Evolutionary conservation across 2,888 invertebrate genomes (phyloP).

Genomic region (Cataglyphis rosenhaueri): DNA sequence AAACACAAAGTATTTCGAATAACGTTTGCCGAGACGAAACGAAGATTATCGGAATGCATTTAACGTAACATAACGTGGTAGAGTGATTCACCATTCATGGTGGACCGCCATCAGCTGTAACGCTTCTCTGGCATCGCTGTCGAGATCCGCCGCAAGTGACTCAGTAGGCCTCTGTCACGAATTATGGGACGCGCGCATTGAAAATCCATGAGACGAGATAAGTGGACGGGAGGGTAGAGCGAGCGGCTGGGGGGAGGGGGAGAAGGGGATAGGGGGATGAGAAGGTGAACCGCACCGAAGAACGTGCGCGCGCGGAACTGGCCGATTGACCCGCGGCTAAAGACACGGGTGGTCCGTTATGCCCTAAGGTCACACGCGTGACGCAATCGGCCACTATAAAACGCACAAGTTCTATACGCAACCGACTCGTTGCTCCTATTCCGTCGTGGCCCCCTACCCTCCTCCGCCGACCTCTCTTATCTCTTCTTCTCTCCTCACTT

Average conservation of each 20-base stretch:
- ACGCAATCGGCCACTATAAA: slow-evolving; percentile 75
- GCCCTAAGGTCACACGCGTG: slow-evolving; percentile 82
- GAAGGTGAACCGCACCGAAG: slow-evolving; percentile 59
- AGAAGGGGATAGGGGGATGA: slow-evolving; percentile 47
- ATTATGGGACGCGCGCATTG: slow-evolving; percentile 73
- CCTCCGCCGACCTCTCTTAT: slow-evolving; percentile 32
- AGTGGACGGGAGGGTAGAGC: slow-evolving; percentile 43
- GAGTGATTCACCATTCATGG: neutral
- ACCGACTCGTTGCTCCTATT: slow-evolving; percentile 77
- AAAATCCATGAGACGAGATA: slow-evolving; percentile 62
- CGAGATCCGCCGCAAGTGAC: slow-evolving; percentile 66
- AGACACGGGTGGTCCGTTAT: slow-evolving; percentile 82
- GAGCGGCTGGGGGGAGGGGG: neutral
- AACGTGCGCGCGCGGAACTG: slow-evolving; percentile 67
- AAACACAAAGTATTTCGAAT: neutral
- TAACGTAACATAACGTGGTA: neutral
- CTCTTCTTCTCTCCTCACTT: slow-evolving; percentile 59
- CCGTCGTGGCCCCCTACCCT: slow-evolving; percentile 65
- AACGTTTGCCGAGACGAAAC: neutral
- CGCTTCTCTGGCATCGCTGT: slow-evolving; percentile 33
- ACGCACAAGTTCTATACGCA: slow-evolving; percentile 54
- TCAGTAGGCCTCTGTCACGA: slow-evolving; percentile 71
- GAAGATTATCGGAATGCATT: neutral
- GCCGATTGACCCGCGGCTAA: slow-evolving; percentile 82
- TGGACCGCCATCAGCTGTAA: slow-evolving; percentile 16